Evolutionary conservation across 2,113 vertebrate genomes (phyloP).

Genomic region (Oreotrochilus melanogaster): DNA sequence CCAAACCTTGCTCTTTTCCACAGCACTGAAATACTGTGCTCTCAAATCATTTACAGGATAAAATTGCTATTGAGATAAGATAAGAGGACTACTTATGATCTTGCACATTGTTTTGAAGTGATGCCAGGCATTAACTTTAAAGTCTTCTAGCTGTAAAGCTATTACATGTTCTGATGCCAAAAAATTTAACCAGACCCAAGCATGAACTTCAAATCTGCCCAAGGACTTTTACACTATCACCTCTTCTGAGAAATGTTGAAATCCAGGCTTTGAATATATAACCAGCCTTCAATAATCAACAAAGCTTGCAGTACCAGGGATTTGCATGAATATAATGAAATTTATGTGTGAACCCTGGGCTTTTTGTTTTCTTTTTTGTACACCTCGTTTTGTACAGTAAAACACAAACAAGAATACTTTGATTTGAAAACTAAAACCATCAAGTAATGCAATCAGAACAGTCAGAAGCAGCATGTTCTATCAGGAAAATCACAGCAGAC

Average conservation of each 20-base stretch:
- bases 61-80: conserved; percentile 75
- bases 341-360: neutral
- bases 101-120: conserved; percentile 66
- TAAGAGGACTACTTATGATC: conserved; percentile 70
- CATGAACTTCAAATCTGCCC: conserved; percentile 60
- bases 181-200: conserved; percentile 66
- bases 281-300: neutral
- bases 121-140: conserved; percentile 68
- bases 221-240: conserved; percentile 15
- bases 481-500: neutral
- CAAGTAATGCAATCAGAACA: neutral
- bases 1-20: conserved; percentile 5
- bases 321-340: conserved; percentile 44
- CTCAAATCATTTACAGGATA: conserved; percentile 56
- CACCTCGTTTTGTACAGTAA: neutral
- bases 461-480: rapidly evolving
- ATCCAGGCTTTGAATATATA: conserved; percentile 33
- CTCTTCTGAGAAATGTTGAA: conserved; percentile 35
- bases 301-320: neutral
- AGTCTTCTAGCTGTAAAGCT: conserved; percentile 49
- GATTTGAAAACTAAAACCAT: neutral
- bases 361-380: neutral
- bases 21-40: conserved; percentile 11
- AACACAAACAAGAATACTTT: neutral
- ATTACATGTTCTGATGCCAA: conserved; percentile 58